Evolutionary conservation across 2,113 vertebrate genomes (phyloP).

Genomic region (Mobula hypostoma): DNA sequence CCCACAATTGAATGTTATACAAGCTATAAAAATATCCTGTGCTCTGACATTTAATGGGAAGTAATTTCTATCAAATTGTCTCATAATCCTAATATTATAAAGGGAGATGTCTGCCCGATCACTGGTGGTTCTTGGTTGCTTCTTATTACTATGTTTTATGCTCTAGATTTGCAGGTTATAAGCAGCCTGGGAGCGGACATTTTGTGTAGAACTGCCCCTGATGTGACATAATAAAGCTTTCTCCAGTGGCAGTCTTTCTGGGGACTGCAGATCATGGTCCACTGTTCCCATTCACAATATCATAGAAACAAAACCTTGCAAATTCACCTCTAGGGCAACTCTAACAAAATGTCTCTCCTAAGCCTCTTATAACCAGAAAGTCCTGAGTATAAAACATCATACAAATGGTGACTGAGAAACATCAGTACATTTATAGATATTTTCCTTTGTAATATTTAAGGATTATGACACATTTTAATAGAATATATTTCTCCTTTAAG

Average conservation of each 20-base stretch:
- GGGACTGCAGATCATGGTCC: conserved; percentile 24
- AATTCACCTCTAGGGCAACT: conserved; percentile 23
- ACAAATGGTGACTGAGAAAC: conserved; percentile 32
- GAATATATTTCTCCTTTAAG: conserved; percentile 34
- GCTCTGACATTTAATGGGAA: not conserved
- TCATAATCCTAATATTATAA: not conserved
- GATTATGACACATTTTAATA: conserved; percentile 32
- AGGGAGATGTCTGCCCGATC: not conserved
- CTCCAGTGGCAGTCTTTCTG: conserved; percentile 15
- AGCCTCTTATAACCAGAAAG: conserved; percentile 20
- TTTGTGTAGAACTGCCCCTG: conserved; percentile 9
- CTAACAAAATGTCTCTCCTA: conserved; percentile 33
- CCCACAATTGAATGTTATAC: not conserved
- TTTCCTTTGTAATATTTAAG: conserved; percentile 21
- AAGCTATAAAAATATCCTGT: conserved; percentile 12
- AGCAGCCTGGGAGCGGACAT: conserved; percentile 5
- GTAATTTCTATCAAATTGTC: not conserved
- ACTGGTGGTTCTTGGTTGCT: not conserved
- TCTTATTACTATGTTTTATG: not conserved
- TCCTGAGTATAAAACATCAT: conserved; percentile 14
- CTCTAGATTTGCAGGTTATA: conserved; percentile 9
- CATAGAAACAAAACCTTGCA: conserved; percentile 28
- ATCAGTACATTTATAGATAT: not conserved
- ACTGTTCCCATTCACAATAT: conserved; percentile 30
- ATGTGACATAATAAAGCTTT: conserved; percentile 26